Conservation (phyloP, 1,140 invertebrate species). For the Chymomyza costata region DNA sequence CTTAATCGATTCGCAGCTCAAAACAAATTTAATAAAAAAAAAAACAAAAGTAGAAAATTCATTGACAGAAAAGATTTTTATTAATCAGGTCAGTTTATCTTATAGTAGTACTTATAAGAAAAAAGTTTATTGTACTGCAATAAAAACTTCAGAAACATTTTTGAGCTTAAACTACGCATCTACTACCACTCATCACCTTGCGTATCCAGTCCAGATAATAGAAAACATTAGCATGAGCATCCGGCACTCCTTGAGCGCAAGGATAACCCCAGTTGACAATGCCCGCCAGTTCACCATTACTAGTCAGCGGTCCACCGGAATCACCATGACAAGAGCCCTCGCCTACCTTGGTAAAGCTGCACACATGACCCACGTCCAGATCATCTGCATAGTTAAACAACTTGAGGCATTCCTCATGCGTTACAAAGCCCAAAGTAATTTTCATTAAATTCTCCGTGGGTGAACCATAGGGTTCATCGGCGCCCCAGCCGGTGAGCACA, state of each 20-base stretch:
- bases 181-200: conserved; percentile 43
- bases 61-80: too few species aligned
- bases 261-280: conserved; percentile 78
- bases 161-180: too few species aligned
- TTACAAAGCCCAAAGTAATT: conserved; percentile 41
- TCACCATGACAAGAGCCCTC: conserved; percentile 78
- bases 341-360: conserved; percentile 77
- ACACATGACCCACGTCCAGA: conserved; percentile 76
- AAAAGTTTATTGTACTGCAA: too few species aligned
- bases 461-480: conserved; percentile 24
- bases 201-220: conserved; percentile 61
- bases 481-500: conserved; percentile 78
- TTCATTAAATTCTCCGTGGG: conserved; percentile 42
- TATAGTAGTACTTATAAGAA: too few species aligned
- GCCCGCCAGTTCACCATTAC: conserved; percentile 72
- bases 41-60: too few species aligned
- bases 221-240: conserved; percentile 76
- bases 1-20: too few species aligned
- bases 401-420: conserved; percentile 34
- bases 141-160: too few species aligned
- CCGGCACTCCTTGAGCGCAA: conserved; percentile 76
- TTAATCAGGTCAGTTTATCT: too few species aligned
- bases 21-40: too few species aligned
- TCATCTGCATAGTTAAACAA: conserved; percentile 41
- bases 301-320: conserved; percentile 75